These are phyloP conservation scores for Halocynthia roretzi DNA, from an alignment of 23 tunicate genomes.

Conservation along the genomic window DNA sequence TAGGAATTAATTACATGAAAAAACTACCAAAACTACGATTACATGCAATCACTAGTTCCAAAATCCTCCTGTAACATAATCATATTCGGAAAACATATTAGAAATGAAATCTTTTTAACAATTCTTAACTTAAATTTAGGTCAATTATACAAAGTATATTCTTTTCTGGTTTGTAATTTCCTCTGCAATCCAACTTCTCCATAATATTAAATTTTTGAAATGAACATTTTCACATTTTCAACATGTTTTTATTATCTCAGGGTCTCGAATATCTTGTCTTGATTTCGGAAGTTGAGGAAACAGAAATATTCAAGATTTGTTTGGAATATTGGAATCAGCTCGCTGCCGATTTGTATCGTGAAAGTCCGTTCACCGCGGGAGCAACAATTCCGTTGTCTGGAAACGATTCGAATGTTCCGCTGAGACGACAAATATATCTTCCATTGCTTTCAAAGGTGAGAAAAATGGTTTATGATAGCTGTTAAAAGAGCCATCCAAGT, in stretches of 20 bases:
- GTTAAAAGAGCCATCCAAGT: too few relatives aligned
- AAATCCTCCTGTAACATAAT: too few relatives aligned
- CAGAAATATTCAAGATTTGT: conserved; percentile 97
- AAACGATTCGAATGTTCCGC: conserved; percentile 7
- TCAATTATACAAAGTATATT: too few relatives aligned
- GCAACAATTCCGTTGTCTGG: conserved; percentile 13
- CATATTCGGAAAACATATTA: too few relatives aligned
- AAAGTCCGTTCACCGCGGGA: conserved; percentile 64
- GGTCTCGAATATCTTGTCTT: conserved; percentile 94
- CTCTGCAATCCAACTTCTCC: too few relatives aligned
- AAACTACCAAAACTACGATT: too few relatives aligned
- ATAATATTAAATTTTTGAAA: too few relatives aligned
- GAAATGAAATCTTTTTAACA: too few relatives aligned
- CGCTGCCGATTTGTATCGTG: conserved; percentile 85
- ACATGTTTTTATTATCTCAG: conserved; percentile 17
- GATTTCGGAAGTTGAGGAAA: conserved; percentile 97
- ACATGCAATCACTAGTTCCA: too few relatives aligned
- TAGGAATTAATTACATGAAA: too few relatives aligned
- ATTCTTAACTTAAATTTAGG: too few relatives aligned
- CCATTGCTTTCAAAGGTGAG: conserved; percentile 64
- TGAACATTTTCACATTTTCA: not conserved
- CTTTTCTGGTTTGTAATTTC: too few relatives aligned
- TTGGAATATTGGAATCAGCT: conserved; percentile 96
- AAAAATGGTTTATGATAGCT: not conserved
- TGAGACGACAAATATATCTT: conserved; percentile 59